Percentiles rank a stretch among this genome's conserved stretches.
These are phyloP conservation scores for Hemithea aestivaria DNA, from an alignment of 2,888 invertebrate genomes.

Conservation along the genomic window DNA sequence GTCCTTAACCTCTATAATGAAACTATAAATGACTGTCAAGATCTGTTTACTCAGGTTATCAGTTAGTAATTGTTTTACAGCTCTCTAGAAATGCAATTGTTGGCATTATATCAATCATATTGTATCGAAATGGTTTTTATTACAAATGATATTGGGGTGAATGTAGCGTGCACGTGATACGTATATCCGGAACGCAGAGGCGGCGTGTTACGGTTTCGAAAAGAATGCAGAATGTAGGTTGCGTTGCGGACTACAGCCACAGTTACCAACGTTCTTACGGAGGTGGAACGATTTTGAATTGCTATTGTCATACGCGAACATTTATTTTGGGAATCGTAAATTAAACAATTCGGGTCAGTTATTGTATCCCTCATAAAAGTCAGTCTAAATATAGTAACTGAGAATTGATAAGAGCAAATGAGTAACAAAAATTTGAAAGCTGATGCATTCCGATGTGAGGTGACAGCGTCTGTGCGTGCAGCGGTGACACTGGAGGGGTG, in stretches of 20 bases:
- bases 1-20: no score
- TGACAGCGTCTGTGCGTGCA: slow-evolving; percentile 28
- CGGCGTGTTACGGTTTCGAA: slow-evolving; percentile 77
- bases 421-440: slow-evolving; percentile 35
- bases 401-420: slow-evolving; percentile 4
- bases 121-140: slow-evolving; percentile 63
- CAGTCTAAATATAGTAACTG: slow-evolving; percentile 14
- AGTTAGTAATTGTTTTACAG: slow-evolving; percentile 52
- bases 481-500: slow-evolving; percentile 41
- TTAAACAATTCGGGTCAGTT: slow-evolving; percentile 31
- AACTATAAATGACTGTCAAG: no score
- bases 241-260: slow-evolving; percentile 61
- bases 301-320: slow-evolving; percentile 51
- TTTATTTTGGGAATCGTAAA: slow-evolving; percentile 45
- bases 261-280: slow-evolving; percentile 66
- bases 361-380: slow-evolving; percentile 17
- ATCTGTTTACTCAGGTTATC: no score
- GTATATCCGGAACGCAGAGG: slow-evolving; percentile 73
- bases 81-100: slow-evolving; percentile 71
- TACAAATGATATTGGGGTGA: slow-evolving; percentile 57
- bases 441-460: slow-evolving; percentile 35
- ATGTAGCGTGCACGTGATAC: slow-evolving; percentile 53
- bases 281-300: slow-evolving; percentile 58
- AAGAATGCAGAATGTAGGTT: slow-evolving; percentile 79
- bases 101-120: slow-evolving; percentile 47